Evolutionary conservation across 2,113 vertebrate species (phyloP), one percentile per base, ranked within the genome.

Genomic region (Paraplagusia blochii): DNA sequence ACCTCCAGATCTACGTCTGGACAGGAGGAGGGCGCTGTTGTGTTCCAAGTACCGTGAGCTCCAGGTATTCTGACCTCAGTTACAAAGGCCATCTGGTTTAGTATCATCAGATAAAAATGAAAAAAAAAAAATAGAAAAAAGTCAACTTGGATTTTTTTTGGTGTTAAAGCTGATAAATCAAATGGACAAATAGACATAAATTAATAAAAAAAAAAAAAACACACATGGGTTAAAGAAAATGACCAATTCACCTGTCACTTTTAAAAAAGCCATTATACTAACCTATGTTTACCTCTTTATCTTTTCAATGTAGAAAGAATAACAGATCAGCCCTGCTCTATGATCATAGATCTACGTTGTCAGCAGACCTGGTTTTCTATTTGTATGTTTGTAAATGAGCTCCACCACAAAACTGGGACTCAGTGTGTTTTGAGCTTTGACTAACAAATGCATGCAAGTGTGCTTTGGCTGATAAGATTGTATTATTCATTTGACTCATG

Each of bases 1-100:
- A 91, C 86, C 42, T 92, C 91, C 62, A 92, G 82, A 57, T 92
- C 91, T 36, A 91, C 78, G 63, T 90, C 88, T 0, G 80, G 72
- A 15, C 67, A 83, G 7, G 87, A 67, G 0, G 86, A 74, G 12
- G 76, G 53, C 10, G 54, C 62, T 14, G 5, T 72, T 58, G 58
- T 71, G 8, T 60, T 73, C 87, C 87, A 88, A 46, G 53, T 9
- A 4, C 53, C 72, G 0, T 72, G 64, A 11, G 53, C 50, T 44
- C 69, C 74, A 4, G 53, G 33, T 12, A 87, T 68, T 42, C 80
- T 72, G 55, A 88, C 66, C 39, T 87, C 86, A 7, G 81, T 71
- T 12, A 82, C 54, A 7, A 83, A 88, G 15, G 79, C 59, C 63
- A 88, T 86, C 88, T 90, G 69, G 64, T 22, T 42, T 45, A 70